Conservation (phyloP, 2,888 invertebrate species). For the Nymphalis c-album region DNA sequence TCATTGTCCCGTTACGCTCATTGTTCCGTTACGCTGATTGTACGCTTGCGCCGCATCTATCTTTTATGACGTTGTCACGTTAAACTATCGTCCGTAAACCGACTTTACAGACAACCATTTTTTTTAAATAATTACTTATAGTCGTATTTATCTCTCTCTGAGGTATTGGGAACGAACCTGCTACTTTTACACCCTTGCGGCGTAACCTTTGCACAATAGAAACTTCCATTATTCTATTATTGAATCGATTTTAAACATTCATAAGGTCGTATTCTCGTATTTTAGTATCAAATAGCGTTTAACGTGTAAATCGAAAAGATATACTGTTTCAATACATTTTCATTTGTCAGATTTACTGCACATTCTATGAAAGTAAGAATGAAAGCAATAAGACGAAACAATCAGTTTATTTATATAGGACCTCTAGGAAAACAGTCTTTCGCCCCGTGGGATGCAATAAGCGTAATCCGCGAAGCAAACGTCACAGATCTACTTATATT, state of each 20-base stretch:
- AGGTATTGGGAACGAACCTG: too few species aligned
- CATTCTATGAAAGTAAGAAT: conserved; percentile 42
- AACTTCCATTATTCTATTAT: background rate
- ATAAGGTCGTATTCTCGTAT: background rate
- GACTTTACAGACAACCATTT: too few species aligned
- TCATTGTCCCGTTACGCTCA: too few species aligned
- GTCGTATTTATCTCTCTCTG: too few species aligned
- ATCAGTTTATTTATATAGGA: conserved; percentile 73
- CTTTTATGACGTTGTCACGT: too few species aligned
- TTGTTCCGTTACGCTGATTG: too few species aligned
- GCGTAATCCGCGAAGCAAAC: conserved; percentile 60
- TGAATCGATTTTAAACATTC: background rate
- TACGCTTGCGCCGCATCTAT: too few species aligned
- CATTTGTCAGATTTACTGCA: conserved; percentile 44
- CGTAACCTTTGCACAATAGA: too few species aligned
- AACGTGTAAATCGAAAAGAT: conserved; percentile 30
- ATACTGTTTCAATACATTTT: conserved; percentile 43
- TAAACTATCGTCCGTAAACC: too few species aligned
- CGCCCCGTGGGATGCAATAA: conserved; percentile 72
- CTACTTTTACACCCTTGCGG: too few species aligned
- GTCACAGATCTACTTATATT: conserved; percentile 16
- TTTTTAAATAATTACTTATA: too few species aligned
- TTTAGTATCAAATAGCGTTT: conserved; percentile 2
- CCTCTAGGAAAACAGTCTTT: conserved; percentile 67
- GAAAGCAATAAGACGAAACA: conserved; percentile 64